phyloP scores from a whole-genome alignment of 1,140 invertebrate species.

The Pseudachorutes palmiensis region DNA sequence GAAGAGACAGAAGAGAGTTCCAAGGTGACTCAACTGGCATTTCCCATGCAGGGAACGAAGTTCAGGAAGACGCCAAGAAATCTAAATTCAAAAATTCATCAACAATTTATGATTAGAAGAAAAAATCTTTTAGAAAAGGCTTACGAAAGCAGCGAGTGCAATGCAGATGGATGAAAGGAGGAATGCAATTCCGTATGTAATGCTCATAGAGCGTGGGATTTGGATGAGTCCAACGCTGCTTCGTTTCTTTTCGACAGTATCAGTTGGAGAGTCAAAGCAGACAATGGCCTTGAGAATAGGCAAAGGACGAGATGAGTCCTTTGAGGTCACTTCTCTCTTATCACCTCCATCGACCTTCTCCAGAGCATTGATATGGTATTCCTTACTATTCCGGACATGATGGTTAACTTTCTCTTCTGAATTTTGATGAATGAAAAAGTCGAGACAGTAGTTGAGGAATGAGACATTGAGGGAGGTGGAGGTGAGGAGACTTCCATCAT shows the following conservation, averaged over 20 bases:
- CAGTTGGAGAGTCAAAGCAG: conserved; percentile 9
- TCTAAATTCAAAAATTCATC: too few species aligned
- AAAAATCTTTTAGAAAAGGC: too few species aligned
- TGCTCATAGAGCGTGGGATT: conserved; percentile 16
- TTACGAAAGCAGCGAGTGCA: conserved; percentile 33
- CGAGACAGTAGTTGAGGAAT: conserved; percentile 32
- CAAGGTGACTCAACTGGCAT: conserved; percentile 36
- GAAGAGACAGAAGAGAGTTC: conserved; percentile 32
- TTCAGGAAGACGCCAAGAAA: conserved; percentile 32
- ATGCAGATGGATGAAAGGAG: conserved; percentile 32
- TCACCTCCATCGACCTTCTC: neutral
- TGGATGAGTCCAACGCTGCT: conserved; percentile 8
- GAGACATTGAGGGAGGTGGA: conserved; percentile 14
- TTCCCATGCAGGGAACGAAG: conserved; percentile 35
- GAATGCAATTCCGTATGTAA: conserved; percentile 22
- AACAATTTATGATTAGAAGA: too few species aligned
- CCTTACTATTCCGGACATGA: neutral
- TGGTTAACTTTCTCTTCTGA: neutral
- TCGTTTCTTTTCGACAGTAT: neutral
- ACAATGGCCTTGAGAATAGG: conserved; percentile 24
- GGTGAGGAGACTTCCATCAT: conserved; percentile 14
- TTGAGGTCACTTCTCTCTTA: neutral
- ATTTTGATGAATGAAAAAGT: conserved; percentile 21
- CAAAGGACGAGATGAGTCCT: neutral
- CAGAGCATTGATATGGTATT: neutral